Conservation (phyloP, 2,113 vertebrate species). For the Semnornis frantzii region DNA sequence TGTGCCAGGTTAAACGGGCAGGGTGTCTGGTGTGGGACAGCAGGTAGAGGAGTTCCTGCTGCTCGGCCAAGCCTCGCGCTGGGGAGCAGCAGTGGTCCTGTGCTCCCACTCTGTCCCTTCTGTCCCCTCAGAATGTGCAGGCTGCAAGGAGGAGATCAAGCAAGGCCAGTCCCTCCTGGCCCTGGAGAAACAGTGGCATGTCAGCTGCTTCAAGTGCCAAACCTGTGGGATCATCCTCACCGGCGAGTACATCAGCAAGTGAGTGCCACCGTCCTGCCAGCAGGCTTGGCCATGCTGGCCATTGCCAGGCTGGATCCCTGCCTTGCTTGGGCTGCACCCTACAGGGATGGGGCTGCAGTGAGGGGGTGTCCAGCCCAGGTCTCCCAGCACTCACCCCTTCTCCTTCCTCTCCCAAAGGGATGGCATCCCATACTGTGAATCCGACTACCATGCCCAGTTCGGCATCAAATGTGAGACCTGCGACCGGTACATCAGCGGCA, state of each 20-base stretch:
- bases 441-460: constrained; percentile 96
- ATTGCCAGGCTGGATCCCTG: neutral
- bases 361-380: neutral
- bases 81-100: neutral
- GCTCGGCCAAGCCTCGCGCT: accelerated
- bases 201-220: constrained; percentile 98
- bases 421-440: constrained; percentile 93
- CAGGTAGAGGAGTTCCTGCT: neutral
- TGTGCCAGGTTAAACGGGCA: accelerated
- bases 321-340: no score
- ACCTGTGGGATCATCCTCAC: constrained; percentile 94
- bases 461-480: constrained; percentile 98
- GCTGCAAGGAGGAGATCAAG: constrained; percentile 96
- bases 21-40: neutral
- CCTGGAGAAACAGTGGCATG: constrained; percentile 97
- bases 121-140: constrained; percentile 87
- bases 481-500: constrained; percentile 95
- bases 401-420: constrained; percentile 80
- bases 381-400: accelerated
- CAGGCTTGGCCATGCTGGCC: neutral
- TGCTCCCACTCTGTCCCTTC: neutral
- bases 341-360: neutral
- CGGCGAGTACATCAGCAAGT: constrained; percentile 99
- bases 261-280: constrained; percentile 17
- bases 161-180: constrained; percentile 97